phyloP scores from a whole-genome alignment of 2,888 invertebrate species.

The Agrilus biguttatus region DNA sequence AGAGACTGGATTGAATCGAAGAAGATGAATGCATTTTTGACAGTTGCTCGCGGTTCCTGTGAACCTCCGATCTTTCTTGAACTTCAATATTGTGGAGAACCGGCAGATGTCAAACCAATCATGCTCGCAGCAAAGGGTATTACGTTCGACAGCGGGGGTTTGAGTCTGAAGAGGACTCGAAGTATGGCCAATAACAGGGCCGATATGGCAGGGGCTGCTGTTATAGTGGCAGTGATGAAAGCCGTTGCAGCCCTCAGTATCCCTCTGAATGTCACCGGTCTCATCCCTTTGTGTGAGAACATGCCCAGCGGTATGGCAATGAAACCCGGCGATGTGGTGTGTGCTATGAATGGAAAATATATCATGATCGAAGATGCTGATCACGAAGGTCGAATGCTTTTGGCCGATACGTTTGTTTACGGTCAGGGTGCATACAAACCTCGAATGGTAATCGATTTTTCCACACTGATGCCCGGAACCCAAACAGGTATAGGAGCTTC shows the following conservation, averaged over 20 bases:
- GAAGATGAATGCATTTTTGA: conserved; percentile 49
- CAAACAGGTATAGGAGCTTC: conserved; percentile 37
- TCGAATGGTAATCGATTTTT: conserved; percentile 50
- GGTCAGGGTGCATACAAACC: conserved; percentile 39
- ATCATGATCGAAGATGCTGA: conserved; percentile 47
- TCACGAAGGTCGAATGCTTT: conserved; percentile 34
- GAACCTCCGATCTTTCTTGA: conserved; percentile 52
- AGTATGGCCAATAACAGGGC: conserved; percentile 30
- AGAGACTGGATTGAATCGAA: conserved; percentile 48
- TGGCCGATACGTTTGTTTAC: conserved; percentile 27
- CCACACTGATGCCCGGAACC: conserved; percentile 49
- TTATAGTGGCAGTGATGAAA: conserved; percentile 38
- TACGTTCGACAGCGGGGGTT: conserved; percentile 40
- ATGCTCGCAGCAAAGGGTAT: conserved; percentile 53
- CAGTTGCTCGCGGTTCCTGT: conserved; percentile 54
- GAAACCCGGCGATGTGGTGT: conserved; percentile 35
- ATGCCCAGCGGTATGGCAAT: conserved; percentile 45
- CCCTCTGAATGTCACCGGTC: conserved; percentile 37
- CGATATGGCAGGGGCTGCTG: conserved; percentile 50
- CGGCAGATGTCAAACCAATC: conserved; percentile 36
- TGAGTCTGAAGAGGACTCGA: conserved; percentile 28
- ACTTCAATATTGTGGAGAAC: conserved; percentile 40
- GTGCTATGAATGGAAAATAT: conserved; percentile 41
- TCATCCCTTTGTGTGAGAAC: conserved; percentile 33
- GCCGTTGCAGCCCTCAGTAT: conserved; percentile 37